Evolutionary conservation across 2,113 vertebrate genomes (phyloP), one percentile per base, ranked within the genome.

Genomic region (Etheostoma spectabile): DNA sequence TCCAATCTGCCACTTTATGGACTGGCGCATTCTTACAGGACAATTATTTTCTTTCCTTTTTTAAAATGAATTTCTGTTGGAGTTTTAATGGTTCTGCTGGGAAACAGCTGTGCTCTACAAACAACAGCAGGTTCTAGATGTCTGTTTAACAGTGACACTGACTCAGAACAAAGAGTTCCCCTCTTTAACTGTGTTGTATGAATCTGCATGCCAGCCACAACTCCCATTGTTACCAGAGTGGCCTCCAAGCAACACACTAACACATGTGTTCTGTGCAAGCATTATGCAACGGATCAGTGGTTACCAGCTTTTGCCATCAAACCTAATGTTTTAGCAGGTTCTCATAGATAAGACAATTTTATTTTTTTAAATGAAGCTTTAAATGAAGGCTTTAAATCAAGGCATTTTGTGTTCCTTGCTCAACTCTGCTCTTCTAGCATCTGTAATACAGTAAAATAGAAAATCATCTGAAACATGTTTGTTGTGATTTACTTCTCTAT

Each of bases 151-250:
- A 21, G 13, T 11, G 70, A 21, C 57, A 66, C 45, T 10, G 38
- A 62, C 19, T 63, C 38, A 24, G 62, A 57, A 80, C 75, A 57
- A 67, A 51, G 30, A 35, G 65, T 67, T 77, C 56, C 45, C 61
- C 67, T 63, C 24, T 68, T 3, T 21, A 74, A 69, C 67, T 8
- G 49, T 73, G 48, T 30, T 52, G 21, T 19, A 42, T 48, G 57
- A 79, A 63, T 55, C 13, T 82, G 78, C 69, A 78, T 75, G 62
- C 62, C 48, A 72, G 61, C 49, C 1, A 3, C 60, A 77, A 73
- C 56, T 52, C 55, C 16, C n/a, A 69, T 52, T 79, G 27, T 69
- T 38, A 42, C 27, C 78, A 67, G 19, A 70, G 64, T 21, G 19
- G 46, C 69, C 46, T 66, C 53, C 3, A 10, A n/a, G 27, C 65